These are phyloP conservation scores for Didymodactylos carnosus DNA, from an alignment of 2,888 invertebrate genomes.

Conservation along the genomic window DNA sequence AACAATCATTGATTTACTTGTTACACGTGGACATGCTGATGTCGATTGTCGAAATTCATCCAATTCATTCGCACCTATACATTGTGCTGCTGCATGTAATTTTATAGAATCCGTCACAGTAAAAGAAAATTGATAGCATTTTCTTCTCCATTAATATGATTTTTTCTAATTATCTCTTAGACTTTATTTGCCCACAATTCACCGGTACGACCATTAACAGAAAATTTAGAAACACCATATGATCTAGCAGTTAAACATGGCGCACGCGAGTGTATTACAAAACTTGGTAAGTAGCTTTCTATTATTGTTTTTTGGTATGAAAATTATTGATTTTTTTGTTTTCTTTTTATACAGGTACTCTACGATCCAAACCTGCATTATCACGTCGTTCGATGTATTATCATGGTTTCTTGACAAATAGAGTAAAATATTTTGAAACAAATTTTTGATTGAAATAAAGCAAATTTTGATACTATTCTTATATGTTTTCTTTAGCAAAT, in stretches of 20 bases:
- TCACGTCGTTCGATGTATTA: not conserved
- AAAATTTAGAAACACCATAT: not conserved
- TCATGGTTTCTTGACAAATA: not conserved
- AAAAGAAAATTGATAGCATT: not conserved
- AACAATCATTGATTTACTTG: not conserved
- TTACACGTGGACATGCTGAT: not conserved
- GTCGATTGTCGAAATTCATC: not conserved
- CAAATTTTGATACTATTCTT: not conserved
- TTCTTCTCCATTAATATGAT: not conserved
- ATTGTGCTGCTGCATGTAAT: not conserved
- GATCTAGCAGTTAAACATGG: not conserved
- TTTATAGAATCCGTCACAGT: not conserved
- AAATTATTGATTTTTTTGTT: too few relatives aligned
- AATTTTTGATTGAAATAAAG: too few relatives aligned
- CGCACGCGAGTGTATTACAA: not conserved
- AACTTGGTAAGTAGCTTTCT: not conserved
- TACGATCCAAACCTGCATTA: not conserved
- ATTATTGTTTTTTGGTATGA: not conserved
- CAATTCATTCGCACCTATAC: not conserved
- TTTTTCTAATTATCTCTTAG: not conserved
- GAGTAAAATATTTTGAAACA: too few relatives aligned
- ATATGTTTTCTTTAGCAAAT: not conserved
- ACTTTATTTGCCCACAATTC: not conserved
- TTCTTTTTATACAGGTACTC: not conserved
- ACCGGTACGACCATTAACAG: not conserved